Conservation (phyloP, 1,140 invertebrate species). For the Brachionus calyciflorus region DNA sequence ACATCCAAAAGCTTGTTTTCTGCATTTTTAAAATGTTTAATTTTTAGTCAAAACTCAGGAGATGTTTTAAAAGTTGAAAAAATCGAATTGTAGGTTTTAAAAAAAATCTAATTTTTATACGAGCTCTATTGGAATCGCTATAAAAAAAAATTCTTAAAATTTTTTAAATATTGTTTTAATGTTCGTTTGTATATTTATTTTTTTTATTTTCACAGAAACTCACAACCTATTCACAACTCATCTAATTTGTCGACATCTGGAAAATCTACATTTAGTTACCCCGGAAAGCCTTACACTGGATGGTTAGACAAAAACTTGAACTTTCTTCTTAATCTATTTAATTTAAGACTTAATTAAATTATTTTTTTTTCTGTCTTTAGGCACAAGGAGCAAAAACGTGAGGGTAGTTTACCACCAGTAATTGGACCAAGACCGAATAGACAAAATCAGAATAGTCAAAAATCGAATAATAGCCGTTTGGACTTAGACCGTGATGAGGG, state of each 20-base stretch:
- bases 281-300: constrained; percentile 45
- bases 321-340: background rate
- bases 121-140: background rate
- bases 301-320: background rate
- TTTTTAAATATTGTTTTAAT: background rate
- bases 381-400: constrained; percentile 33
- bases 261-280: constrained; percentile 44
- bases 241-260: constrained; percentile 42
- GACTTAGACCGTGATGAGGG: constrained; percentile 34
- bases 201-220: constrained; percentile 18
- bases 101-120: too few species aligned
- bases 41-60: too few species aligned
- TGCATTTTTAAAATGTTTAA: too few species aligned
- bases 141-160: background rate
- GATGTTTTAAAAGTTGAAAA: background rate
- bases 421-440: constrained; percentile 30
- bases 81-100: background rate
- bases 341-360: background rate
- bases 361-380: background rate
- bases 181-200: background rate
- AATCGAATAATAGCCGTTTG: constrained; percentile 6
- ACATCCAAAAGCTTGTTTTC: too few species aligned
- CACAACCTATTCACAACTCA: constrained; percentile 39
- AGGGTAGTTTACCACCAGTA: constrained; percentile 20
- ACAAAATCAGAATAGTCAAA: background rate